phyloP scores from a whole-genome alignment of 2,797 vertebrate genomes.

The Sciurus carolinensis region DNA sequence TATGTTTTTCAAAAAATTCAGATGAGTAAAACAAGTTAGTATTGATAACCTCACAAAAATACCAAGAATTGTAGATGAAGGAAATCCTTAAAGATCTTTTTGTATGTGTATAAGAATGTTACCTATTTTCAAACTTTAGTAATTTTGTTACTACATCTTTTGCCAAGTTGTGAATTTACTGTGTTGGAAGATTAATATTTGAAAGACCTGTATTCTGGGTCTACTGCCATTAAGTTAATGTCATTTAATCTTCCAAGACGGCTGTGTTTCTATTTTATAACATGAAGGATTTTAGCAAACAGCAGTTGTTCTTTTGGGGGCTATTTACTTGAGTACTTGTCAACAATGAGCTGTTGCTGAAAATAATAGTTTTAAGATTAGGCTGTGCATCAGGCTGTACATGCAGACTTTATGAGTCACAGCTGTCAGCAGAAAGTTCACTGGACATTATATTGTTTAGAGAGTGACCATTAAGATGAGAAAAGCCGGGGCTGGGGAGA shows the following conservation, averaged over 20 bases:
- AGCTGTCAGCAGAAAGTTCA: background rate
- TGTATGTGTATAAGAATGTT: background rate
- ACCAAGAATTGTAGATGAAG: background rate
- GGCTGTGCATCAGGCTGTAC: background rate
- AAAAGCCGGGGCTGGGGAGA: background rate
- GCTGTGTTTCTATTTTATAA: background rate
- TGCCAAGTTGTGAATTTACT: background rate
- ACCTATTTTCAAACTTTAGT: background rate
- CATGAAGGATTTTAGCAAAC: background rate
- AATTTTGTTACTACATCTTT: background rate
- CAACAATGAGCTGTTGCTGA: background rate
- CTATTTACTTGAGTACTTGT: background rate
- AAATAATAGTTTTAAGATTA: background rate
- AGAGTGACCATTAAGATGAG: background rate
- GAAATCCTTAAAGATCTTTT: constrained; percentile 38
- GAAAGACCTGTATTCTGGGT: background rate
- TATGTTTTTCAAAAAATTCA: constrained; percentile 30
- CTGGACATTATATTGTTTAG: background rate
- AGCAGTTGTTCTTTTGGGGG: background rate
- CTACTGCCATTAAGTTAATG: background rate
- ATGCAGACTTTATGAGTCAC: background rate
- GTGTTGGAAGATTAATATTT: background rate
- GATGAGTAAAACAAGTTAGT: constrained; percentile 40
- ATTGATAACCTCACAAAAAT: constrained; percentile 9
- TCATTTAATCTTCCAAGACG: background rate